phyloP scores from a whole-genome alignment of 2,888 invertebrate species.

The Drosophila kuntzei region DNA sequence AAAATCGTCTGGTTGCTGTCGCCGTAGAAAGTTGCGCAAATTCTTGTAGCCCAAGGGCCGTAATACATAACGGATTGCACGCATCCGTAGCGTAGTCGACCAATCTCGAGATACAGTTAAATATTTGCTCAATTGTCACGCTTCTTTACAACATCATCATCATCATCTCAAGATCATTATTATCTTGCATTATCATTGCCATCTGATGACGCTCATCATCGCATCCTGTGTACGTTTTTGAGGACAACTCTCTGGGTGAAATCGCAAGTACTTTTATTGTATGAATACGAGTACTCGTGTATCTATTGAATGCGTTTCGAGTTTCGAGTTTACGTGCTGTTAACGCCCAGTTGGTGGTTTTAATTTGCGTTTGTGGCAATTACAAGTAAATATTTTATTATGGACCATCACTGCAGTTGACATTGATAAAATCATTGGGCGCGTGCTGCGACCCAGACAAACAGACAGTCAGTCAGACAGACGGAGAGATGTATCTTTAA shows the following conservation, averaged over 20 bases:
- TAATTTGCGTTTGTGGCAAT: constrained; percentile 55
- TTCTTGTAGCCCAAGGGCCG: constrained; percentile 69
- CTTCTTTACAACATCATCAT: constrained; percentile 71
- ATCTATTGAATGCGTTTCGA: constrained; percentile 55
- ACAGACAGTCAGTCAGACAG: constrained; percentile 8
- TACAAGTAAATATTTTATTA: constrained; percentile 36
- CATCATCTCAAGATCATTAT: constrained; percentile 37
- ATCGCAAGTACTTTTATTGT: constrained; percentile 43
- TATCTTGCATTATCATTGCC: constrained; percentile 58
- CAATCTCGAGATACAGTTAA: constrained; percentile 65
- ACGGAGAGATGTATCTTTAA: constrained; percentile 23
- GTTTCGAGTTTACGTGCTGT: constrained; percentile 66
- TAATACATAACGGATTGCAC: constrained; percentile 56
- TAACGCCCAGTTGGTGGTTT: constrained; percentile 67
- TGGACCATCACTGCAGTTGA: constrained; percentile 63
- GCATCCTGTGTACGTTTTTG: constrained; percentile 80
- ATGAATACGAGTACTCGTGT: no score
- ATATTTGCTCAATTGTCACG: constrained; percentile 78
- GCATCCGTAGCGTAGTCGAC: constrained; percentile 38
- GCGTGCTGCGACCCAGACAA: constrained; percentile 66
- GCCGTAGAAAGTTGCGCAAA: constrained; percentile 79
- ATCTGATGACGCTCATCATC: constrained; percentile 30
- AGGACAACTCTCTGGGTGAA: constrained; percentile 70
- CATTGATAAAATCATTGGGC: constrained; percentile 79
- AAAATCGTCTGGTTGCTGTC: constrained; percentile 62